phyloP scores from a whole-genome alignment of 2,888 invertebrate species.

The Drosophila putrida region DNA sequence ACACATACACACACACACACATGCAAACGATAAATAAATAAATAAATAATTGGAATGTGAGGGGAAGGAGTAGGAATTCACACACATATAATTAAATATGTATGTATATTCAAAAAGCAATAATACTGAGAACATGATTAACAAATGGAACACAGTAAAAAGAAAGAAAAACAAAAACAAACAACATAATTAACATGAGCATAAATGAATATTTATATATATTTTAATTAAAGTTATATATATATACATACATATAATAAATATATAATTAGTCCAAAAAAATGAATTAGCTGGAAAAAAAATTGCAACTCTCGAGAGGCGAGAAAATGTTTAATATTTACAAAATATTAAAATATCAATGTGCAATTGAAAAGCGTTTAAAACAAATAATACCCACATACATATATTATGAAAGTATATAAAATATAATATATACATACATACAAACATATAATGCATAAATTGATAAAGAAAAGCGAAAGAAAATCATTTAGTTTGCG shows the following conservation, averaged over 20 bases:
- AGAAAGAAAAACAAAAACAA: constrained; percentile 31
- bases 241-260: constrained; percentile 50
- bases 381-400: constrained; percentile 44
- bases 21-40: constrained; percentile 34
- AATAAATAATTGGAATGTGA: constrained; percentile 17
- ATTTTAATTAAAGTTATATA: constrained; percentile 75
- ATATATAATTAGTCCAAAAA: constrained; percentile 70
- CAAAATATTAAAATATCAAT: constrained; percentile 81
- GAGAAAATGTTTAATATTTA: constrained; percentile 72
- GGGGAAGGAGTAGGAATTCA: not conserved
- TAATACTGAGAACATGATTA: constrained; percentile 72
- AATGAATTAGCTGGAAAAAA: constrained; percentile 59
- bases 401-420: constrained; percentile 39
- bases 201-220: constrained; percentile 71
- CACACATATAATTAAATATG: constrained; percentile 27
- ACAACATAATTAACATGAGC: constrained; percentile 57
- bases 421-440: constrained; percentile 6
- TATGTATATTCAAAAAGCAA: constrained; percentile 83
- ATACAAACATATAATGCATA: constrained; percentile 16
- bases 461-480: constrained; percentile 32
- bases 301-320: constrained; percentile 36
- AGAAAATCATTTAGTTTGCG: constrained; percentile 60
- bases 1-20: constrained; percentile 27
- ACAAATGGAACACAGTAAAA: constrained; percentile 59
- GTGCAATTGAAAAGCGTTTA: constrained; percentile 82